These are phyloP conservation scores for Drosophila novamexicana DNA, from an alignment of 1,140 invertebrate species.

Conservation along the genomic window DNA sequence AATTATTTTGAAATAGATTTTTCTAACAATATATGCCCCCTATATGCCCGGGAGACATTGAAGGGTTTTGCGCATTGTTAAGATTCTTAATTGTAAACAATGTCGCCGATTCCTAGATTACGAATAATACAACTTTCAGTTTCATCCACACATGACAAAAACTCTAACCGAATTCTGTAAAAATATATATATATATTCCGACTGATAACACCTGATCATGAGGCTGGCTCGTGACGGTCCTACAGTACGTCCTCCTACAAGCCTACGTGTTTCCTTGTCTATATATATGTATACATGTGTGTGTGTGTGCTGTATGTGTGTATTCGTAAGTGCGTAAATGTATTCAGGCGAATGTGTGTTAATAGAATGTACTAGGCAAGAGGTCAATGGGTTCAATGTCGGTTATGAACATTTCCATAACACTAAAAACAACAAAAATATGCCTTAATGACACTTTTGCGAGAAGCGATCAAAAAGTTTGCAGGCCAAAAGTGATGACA, in stretches of 20 bases:
- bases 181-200: not conserved
- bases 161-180: not conserved
- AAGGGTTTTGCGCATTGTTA: not conserved
- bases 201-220: conserved; percentile 1
- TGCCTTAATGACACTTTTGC: not conserved
- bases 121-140: conserved; percentile 7
- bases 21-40: too few relatives aligned
- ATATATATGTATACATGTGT: not conserved
- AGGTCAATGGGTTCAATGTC: conserved; percentile 34
- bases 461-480: conserved; percentile 8
- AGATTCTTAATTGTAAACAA: not conserved
- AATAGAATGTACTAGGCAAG: conserved; percentile 3
- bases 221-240: not conserved
- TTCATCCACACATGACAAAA: conserved; percentile 6
- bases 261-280: not conserved
- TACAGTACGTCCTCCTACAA: not conserved
- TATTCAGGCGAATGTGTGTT: not conserved
- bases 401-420: conserved; percentile 4
- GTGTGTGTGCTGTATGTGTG: too few relatives aligned
- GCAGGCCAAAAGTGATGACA: not conserved
- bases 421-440: not conserved
- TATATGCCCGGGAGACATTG: too few relatives aligned
- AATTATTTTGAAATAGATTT: too few relatives aligned
- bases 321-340: not conserved
- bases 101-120: not conserved